Percentiles rank a stretch among this genome's conserved stretches.
Conservation (phyloP, 2,888 invertebrate genomes). For the Euclidia mi region DNA sequence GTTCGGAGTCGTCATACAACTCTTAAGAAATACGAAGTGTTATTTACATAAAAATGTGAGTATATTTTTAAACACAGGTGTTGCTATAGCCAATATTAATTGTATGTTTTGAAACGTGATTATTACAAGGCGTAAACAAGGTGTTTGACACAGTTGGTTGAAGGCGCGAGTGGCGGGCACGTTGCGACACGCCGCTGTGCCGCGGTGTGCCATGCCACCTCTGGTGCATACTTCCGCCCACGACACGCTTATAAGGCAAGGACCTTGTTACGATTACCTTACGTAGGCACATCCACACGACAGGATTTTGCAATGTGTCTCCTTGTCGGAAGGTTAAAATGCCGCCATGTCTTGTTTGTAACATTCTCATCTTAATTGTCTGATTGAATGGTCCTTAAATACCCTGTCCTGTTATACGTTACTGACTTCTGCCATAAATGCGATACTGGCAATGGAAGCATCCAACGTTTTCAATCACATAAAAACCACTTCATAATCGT, state of each 20-base stretch:
- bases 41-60: constrained; percentile 31
- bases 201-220: constrained; percentile 57
- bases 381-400: constrained; percentile 75
- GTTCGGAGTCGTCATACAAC: constrained; percentile 25
- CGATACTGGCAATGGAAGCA: constrained; percentile 37
- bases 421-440: constrained; percentile 39
- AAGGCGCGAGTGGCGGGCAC: constrained; percentile 52
- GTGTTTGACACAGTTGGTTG: constrained; percentile 34
- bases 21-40: constrained; percentile 26
- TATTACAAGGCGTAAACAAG: constrained; percentile 9
- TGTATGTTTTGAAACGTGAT: constrained; percentile 19
- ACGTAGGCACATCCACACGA: constrained; percentile 72
- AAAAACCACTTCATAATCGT: constrained; percentile 20
- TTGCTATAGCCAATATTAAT: constrained; percentile 10
- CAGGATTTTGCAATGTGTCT: constrained; percentile 69
- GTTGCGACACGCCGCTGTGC: constrained; percentile 59
- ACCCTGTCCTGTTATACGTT: constrained; percentile 52
- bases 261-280: constrained; percentile 76
- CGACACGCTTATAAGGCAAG: constrained; percentile 74
- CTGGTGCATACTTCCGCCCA: constrained; percentile 82
- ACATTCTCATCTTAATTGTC: constrained; percentile 65
- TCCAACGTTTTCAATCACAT: constrained; percentile 25
- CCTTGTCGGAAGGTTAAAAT: constrained; percentile 74
- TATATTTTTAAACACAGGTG: constrained; percentile 8
- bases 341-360: constrained; percentile 63